Evolutionary conservation across 2,797 vertebrate species (phyloP), one percentile per base, ranked within the genome.

Genomic region (Oophaga sylvatica): DNA sequence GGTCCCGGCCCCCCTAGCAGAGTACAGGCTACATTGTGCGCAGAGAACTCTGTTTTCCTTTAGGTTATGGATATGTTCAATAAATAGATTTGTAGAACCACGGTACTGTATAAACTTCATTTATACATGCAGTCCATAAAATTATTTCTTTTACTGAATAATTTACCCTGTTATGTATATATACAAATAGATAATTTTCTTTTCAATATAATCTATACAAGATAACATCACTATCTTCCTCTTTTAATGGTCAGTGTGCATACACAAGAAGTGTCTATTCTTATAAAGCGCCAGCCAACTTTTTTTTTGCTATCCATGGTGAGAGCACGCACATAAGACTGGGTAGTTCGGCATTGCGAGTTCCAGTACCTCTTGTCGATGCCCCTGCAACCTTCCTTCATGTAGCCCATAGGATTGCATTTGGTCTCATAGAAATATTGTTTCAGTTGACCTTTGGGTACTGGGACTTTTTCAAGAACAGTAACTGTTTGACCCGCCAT

Each of bases 41-140:
- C 97, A 97, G 97, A 98, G 97, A 96, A 97, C 96, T 80, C 97
- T 96, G 97, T 97, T 97, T 84, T 97, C 98, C 96, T 98, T 96
- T 97, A 97, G 97, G 96, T 98, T 97, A 99, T 98, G 97, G 97
- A 97, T 97, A 97, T 97, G 97, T 97, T 99, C 97, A 99, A 99
- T 99, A 99, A 99, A 99, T 99, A 99, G 97, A 97, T 95, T 86
- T 96, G 97, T 97, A 97, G 96, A 98, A 98, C 97, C 97, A 99
- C 98, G 96, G 97, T 97, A 99, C 98, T 98, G 98, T 99, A 99
- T 99, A 99, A 99, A 99, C 97, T 96, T 98, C 97, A 97, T 98
- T 97, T 99, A 98, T 99, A 99, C 98, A 99, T 99, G 98, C 98
- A 99, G 98, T 99, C 97, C 98, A 99, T 99, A 99, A 99, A 99